These are phyloP conservation scores for Heteropelma amictum DNA, from an alignment of 2,888 invertebrate species.

Conservation along the genomic window DNA sequence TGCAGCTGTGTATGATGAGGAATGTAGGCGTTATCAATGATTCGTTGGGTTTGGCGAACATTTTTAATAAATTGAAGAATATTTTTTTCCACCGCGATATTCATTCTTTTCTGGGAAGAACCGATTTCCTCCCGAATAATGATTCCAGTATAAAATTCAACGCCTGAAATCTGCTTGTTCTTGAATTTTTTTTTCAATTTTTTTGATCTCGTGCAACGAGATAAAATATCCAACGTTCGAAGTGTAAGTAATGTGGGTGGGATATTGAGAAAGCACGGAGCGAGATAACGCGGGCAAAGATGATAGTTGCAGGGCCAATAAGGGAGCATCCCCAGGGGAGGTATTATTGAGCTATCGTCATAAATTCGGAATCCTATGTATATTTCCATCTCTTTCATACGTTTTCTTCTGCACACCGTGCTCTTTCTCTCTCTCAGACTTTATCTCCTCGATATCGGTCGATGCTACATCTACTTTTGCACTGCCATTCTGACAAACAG, in stretches of 20 bases:
- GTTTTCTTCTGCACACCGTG: slow-evolving; percentile 48
- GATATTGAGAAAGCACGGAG: slow-evolving; percentile 18
- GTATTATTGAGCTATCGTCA: slow-evolving; percentile 64
- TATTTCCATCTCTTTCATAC: slow-evolving; percentile 40
- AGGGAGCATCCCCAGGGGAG: slow-evolving; percentile 58
- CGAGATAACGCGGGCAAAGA: slow-evolving; percentile 18
- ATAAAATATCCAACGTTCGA: not conserved
- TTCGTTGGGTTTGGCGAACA: too few species aligned
- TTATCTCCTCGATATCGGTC: too few species aligned
- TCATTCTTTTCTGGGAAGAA: too few species aligned
- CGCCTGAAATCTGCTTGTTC: not conserved
- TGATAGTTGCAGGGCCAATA: slow-evolving; percentile 54
- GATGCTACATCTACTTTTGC: too few species aligned
- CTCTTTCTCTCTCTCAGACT: slow-evolving; percentile 7
- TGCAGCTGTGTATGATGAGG: too few species aligned
- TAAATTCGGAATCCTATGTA: slow-evolving; percentile 62
- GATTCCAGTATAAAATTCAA: not conserved
- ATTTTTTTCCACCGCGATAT: too few species aligned
- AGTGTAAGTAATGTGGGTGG: slow-evolving; percentile 1
- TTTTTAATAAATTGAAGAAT: too few species aligned
- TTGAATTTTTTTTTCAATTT: not conserved
- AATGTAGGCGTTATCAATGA: too few species aligned
- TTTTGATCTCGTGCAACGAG: not conserved
- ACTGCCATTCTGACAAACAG: too few species aligned
- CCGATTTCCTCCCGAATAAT: too few species aligned